Evolutionary conservation across 1,140 invertebrate species (phyloP), one percentile per base, ranked within the genome.

Genomic region (Arctopsyche grandis): DNA sequence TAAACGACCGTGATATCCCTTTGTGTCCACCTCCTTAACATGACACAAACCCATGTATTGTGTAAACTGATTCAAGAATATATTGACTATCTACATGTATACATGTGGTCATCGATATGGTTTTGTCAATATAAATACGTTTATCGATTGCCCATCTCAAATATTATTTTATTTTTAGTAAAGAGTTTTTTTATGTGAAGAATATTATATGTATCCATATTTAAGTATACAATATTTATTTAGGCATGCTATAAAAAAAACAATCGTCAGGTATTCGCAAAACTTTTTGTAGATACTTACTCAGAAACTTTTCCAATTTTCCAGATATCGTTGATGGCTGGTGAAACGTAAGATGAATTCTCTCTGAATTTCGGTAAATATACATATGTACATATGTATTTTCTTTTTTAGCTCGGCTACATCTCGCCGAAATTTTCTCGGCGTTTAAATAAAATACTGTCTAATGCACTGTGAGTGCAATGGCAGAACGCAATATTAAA

Each of bases 61-160:
- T 52, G 58, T 60, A 60, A 60, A 66, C 24, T 24, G 22, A 66
- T 22, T 26, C 12, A 12, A 66, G 63, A 66, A 66, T 19, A 10
- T 60, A 7, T 38, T 38, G 3, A 38, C 29, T 38, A 38, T 38
- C n/a, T n/a, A n/a, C n/a, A n/a, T n/a, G 7, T 38, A 38, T 4
- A 38, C 29, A 7, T 38, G 29, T 38, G 29, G 29, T 38, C 29
- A 38, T 4, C 7, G 3, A 38, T 38, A 38, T 4, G 1, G 1
- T 38, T 38, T 38, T 38, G 29, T 38, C 29, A 38, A 7, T 38
- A 7, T 38, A 38, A 38, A 38, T 38, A 38, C 7, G 29, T n/a
- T n/a, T n/a, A n/a, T n/a, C n/a, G n/a, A n/a, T n/a, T n/a, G n/a
- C n/a, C n/a, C n/a, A n/a, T n/a, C n/a, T n/a, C n/a, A n/a, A n/a